Base-by-base conservation (phyloP, 2,113 vertebrate genomes). In the Stegostoma tigrinum region DNA sequence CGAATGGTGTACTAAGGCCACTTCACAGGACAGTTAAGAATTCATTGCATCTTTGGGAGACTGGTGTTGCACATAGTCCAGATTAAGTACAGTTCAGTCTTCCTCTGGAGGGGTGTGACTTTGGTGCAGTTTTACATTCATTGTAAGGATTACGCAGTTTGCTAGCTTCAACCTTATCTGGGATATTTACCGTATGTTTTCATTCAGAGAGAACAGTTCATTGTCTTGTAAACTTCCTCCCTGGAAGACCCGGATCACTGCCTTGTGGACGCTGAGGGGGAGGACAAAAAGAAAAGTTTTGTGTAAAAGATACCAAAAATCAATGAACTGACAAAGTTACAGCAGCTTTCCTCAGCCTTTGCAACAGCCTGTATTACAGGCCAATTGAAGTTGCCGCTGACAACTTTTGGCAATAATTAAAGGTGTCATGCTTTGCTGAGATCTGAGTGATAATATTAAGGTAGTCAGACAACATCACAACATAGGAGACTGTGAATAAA, bases 231-330 rank as follows among this genome's bases (percentile, higher is more conserved):
- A 96, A 75, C 97, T 97, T 96, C 98, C 98, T 15, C 99, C 99
- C 97, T 99, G 98, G 97, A 99, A 99, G 89, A 99, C 98, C 48
- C 99, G 99, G 97, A 99, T 98, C 96, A 99, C 99, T 21, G 99
- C 99, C 70, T 98, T 98, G 96, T 99, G 99, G 96, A 99, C 98
- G 0, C 99, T 99, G 97, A 70, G 96, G 6, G 27, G 27, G 45
- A 97, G 96, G 68, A 95, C 34, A 38, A 24, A 42, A 67, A 42
- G n/a, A 34, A 4, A 34, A 2, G 27, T 75, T n/a, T 75, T 3
- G 75, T 93, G n/a, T 67, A 8, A 95, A 70, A 72, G 67, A 95
- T 72, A 48, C 24, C 66, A 95, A 72, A 48, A 95, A 75, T 61
- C 42, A 72, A 52, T 52, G 21, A 30, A 52, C 42, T 72, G 68